These are phyloP conservation scores for Leiothrix lutea DNA, from an alignment of 2,113 vertebrate species.

Conservation along the genomic window DNA sequence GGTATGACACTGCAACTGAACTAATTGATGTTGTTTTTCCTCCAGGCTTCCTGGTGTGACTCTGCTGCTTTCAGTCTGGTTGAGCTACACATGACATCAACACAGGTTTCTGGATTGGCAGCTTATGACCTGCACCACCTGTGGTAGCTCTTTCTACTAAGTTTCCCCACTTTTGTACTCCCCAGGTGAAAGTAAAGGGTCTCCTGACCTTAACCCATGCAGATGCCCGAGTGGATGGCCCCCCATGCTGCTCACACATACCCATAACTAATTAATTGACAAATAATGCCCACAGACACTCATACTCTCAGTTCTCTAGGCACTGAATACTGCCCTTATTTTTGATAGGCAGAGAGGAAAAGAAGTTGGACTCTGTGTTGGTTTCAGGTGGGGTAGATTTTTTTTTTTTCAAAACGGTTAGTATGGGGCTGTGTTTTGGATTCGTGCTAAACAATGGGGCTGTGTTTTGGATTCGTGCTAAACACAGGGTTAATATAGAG, in stretches of 20 bases:
- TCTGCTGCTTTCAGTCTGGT: background rate
- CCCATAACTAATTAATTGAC: background rate
- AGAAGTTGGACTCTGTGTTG: background rate
- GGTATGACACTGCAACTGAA: background rate
- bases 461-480: background rate
- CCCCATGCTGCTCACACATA: background rate
- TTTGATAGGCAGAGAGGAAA: background rate
- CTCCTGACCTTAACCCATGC: background rate
- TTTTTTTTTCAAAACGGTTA: background rate
- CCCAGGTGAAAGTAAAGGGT: background rate
- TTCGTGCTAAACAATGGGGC: too few species aligned
- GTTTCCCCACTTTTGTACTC: background rate
- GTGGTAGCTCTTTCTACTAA: background rate
- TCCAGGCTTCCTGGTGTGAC: background rate
- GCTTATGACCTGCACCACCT: background rate
- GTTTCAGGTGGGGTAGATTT: background rate
- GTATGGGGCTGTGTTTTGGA: background rate
- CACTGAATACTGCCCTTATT: background rate
- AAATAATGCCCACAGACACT: background rate
- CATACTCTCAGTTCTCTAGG: background rate
- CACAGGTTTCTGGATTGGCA: background rate
- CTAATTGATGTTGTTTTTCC: background rate
- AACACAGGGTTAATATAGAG: too few species aligned
- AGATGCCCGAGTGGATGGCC: too few species aligned
- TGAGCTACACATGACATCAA: background rate